Base-by-base conservation (phyloP, 1,140 invertebrate species). In the Hyposmocoma kahamanoa region DNA sequence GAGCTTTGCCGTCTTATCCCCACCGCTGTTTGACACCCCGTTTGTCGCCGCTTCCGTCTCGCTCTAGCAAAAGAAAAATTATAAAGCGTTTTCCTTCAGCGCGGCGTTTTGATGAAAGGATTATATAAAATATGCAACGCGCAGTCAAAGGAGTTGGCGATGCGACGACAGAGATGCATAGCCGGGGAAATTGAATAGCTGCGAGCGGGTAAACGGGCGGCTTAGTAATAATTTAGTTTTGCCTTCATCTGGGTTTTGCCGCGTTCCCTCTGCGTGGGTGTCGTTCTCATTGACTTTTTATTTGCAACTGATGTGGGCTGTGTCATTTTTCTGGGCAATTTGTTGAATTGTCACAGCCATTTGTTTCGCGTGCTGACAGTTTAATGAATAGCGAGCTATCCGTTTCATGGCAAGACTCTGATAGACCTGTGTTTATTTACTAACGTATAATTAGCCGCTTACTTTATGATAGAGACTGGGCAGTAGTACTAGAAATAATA, bases 1-100 rank as follows among this genome's bases (percentile, higher is more conserved):
- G 81, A 83, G 78, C 78, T 81, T 84, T 81, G 72, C 60, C 69
- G 80, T 82, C 13, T 85, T 84, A 81, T 84, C 82, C 82, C 82
- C 82, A 83, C 84, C 81, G 77, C 72, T 57, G 70, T 78, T 81
- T 82, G 82, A 86, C 84, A 85, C 80, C 82, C 79, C 67, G 77
- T 79, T 73, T 73, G 76, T 77, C 73, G 72, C 52, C 53, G 47
- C 54, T 50, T 53, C 59, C 47, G 41, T 84, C 77, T 75, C 76
- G 54, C 67, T 78, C 72, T 54, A 64, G 62, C 76, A 55, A 65
- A 57, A 50, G 64, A 72, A 72, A 79, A 79, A 72, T 74, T 74
- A 67, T 59, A 62, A 55, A 65, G 62, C 74, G 72, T 61, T 79
- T 73, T 72, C 73, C 68, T 67, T 56, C 47, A 54, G 53, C 56